Base-by-base conservation (phyloP, 2,888 invertebrate species). In the Venusia cambrica region DNA sequence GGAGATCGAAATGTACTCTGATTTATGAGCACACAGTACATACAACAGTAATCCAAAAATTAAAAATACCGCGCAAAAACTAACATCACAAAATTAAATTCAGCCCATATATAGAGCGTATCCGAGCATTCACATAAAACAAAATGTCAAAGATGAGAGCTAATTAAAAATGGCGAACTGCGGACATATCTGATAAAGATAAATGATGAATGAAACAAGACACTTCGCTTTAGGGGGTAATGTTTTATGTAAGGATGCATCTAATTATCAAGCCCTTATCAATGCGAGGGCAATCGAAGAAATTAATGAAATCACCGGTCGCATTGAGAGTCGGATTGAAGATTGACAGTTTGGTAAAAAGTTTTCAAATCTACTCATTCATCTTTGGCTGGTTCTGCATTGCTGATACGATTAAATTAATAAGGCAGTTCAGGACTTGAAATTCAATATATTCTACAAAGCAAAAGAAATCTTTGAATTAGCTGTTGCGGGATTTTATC, bases 241-340 rank as follows among this genome's bases (percentile, higher is more conserved):
- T 79, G 81, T 81, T 74, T 84, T 73, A 81, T 83, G 76, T 67
- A 77, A 51, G 60, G 51, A 50, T 54, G 62, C 61, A 71, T 71
- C 69, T 70, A 64, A 73, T 76, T 73, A 67, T 57, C 53, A 54
- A 56, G 53, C 62, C 63, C 62, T 68, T 72, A 66, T 69, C 67
- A 65, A 57, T 45, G 48, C 48, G 43, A 54, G 48, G 38, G 21
- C 31, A 45, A 32, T 35, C 46, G 35, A 26, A 28, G 28, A 35
- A 45, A 54, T 52, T 48, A 53, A 59, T 54, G 43, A 51, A 48
- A 46, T 46, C 34, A 45, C 30, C n/a, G 34, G 34, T 34, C 37
- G 37, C 24, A 47, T 41, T 19, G 24, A 22, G 7, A 21, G 5
- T 17, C 18, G 8, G 16, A n/a, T n/a, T n/a, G n/a, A n/a, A 13